phyloP scores from a whole-genome alignment of 2,113 vertebrate genomes.

The Pelvicachromis taeniatus region DNA sequence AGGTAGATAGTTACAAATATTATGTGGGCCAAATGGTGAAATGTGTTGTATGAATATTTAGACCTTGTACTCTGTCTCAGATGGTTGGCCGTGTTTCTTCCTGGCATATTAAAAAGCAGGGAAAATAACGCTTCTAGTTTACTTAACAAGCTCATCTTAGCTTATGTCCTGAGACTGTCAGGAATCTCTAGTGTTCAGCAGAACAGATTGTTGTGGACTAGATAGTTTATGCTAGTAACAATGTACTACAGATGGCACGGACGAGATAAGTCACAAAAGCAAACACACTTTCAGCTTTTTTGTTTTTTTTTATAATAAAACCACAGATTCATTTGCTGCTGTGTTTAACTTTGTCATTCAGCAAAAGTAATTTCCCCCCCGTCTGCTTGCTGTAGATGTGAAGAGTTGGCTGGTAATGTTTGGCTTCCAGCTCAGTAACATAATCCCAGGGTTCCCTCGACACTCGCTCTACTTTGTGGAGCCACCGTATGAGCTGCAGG shows the following conservation, averaged over 20 bases:
- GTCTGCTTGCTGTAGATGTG: slow-evolving; percentile 81
- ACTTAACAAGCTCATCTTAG: not conserved
- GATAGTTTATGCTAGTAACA: not conserved
- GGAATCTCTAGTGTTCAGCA: not conserved
- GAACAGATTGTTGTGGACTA: not conserved
- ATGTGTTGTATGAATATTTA: not conserved
- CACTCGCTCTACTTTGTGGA: slow-evolving; percentile 96
- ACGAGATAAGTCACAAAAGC: not conserved
- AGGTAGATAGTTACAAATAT: slow-evolving; percentile 69
- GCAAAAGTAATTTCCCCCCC: not conserved
- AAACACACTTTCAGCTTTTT: not conserved
- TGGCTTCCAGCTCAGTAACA: slow-evolving; percentile 99
- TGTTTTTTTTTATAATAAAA: not conserved
- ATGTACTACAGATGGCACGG: not conserved
- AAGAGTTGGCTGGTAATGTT: slow-evolving; percentile 99
- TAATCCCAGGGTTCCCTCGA: slow-evolving; percentile 96
- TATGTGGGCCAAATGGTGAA: not conserved
- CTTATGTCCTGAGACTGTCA: not conserved
- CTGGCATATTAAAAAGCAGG: not conserved
- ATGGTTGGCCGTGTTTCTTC: not conserved
- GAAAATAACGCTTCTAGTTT: not conserved
- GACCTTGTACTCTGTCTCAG: not conserved
- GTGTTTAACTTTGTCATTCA: slow-evolving; percentile 18
- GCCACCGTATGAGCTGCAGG: slow-evolving; percentile 89
- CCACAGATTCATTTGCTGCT: not conserved